phyloP scores from a whole-genome alignment of 1,140 invertebrate species.

The Cydia fagiglandana region DNA sequence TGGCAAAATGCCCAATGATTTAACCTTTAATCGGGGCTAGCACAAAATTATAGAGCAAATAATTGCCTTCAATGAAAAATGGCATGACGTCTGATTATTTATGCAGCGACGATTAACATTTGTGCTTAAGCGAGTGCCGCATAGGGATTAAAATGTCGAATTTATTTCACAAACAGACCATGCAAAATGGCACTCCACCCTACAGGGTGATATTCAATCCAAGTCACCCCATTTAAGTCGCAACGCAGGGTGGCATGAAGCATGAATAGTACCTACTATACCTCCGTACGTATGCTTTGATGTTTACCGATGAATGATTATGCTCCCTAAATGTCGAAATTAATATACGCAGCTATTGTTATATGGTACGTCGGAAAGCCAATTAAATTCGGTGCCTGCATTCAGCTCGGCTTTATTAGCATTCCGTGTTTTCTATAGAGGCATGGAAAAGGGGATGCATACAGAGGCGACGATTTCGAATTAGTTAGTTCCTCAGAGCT shows the following conservation, averaged over 20 bases:
- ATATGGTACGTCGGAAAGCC: slow-evolving; percentile 14
- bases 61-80: slow-evolving; percentile 1
- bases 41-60: background rate
- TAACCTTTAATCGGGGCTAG: slow-evolving; percentile 6
- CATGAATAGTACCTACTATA: slow-evolving; percentile 26
- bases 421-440: slow-evolving; percentile 28
- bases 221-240: slow-evolving; percentile 8
- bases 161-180: slow-evolving; percentile 29
- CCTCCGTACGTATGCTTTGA: slow-evolving; percentile 15
- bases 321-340: slow-evolving; percentile 30
- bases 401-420: slow-evolving; percentile 24
- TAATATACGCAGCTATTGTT: slow-evolving; percentile 31
- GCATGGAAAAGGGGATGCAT: slow-evolving; percentile 22
- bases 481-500: slow-evolving; percentile 16
- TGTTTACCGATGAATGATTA: slow-evolving; percentile 31
- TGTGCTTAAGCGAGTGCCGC: background rate
- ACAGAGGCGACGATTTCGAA: slow-evolving; percentile 13
- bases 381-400: slow-evolving; percentile 21
- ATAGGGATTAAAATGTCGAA: slow-evolving; percentile 25
- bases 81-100: slow-evolving; percentile 24
- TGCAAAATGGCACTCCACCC: slow-evolving; percentile 27
- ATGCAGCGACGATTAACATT: slow-evolving; percentile 31
- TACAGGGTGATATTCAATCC: slow-evolving; percentile 22
- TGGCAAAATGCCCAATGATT: slow-evolving; percentile 1
- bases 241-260: slow-evolving; percentile 10